phyloP scores from a whole-genome alignment of 1,140 invertebrate species.

The Oscheius sp. region DNA sequence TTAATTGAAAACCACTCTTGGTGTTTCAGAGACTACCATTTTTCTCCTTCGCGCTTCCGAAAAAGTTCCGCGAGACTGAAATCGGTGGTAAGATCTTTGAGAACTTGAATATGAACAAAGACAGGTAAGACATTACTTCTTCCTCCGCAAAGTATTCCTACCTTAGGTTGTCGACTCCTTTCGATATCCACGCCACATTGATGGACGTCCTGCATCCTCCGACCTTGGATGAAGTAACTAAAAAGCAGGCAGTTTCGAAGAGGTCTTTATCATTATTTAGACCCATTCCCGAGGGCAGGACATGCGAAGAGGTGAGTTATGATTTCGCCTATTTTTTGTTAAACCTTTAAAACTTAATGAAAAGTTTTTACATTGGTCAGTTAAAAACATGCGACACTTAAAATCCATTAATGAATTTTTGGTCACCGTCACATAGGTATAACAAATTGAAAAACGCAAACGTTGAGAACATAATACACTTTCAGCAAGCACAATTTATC shows the following conservation, averaged over 20 bases:
- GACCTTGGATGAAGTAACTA: slow-evolving; percentile 13
- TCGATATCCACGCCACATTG: slow-evolving; percentile 69
- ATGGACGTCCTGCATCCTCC: slow-evolving; percentile 54
- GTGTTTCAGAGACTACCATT: slow-evolving; percentile 71
- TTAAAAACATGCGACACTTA: too few relatives aligned
- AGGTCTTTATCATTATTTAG: slow-evolving; percentile 62
- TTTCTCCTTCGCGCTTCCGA: slow-evolving; percentile 76
- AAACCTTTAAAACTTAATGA: too few relatives aligned
- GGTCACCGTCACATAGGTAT: too few relatives aligned
- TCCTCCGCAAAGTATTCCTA: too few relatives aligned
- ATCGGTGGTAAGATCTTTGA: slow-evolving; percentile 18
- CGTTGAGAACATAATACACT: too few relatives aligned
- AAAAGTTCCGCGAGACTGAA: slow-evolving; percentile 67
- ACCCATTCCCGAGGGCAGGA: slow-evolving; percentile 61
- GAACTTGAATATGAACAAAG: slow-evolving; percentile 13
- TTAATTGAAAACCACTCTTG: not conserved
- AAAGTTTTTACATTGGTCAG: too few relatives aligned
- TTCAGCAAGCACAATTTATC: too few relatives aligned
- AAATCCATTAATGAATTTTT: too few relatives aligned
- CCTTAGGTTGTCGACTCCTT: slow-evolving; percentile 75
- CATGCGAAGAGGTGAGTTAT: slow-evolving; percentile 58
- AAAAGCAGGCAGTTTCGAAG: slow-evolving; percentile 36
- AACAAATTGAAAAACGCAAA: too few relatives aligned
- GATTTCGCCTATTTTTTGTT: not conserved
- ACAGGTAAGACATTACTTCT: slow-evolving; percentile 14